phyloP scores from a whole-genome alignment of 1,140 invertebrate genomes.

The Lordiphosa clarofinis region DNA sequence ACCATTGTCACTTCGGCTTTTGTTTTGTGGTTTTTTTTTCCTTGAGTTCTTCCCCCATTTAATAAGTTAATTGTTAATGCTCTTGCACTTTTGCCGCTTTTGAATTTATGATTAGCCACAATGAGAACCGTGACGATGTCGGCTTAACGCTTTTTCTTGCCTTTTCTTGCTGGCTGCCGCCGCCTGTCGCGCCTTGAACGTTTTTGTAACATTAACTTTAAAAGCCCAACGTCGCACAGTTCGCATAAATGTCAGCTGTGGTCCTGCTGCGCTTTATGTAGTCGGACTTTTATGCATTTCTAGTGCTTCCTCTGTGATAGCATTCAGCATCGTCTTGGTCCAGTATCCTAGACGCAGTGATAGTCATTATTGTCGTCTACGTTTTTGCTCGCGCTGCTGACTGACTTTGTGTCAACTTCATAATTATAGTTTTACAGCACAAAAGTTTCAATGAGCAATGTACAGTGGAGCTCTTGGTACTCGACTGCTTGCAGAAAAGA shows the following conservation, averaged over 20 bases:
- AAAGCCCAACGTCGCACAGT: constrained; percentile 45
- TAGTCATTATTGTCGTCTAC: constrained; percentile 69
- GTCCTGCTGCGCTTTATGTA: constrained; percentile 69
- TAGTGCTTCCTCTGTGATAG: constrained; percentile 59
- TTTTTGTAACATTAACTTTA: constrained; percentile 40
- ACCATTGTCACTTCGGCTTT: constrained; percentile 11
- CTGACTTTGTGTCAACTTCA: constrained; percentile 73
- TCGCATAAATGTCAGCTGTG: constrained; percentile 67
- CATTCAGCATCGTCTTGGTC: constrained; percentile 21
- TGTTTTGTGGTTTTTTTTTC: constrained; percentile 24
- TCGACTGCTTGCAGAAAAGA: too few species aligned
- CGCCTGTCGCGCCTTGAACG: constrained; percentile 15
- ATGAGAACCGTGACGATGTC: constrained; percentile 21
- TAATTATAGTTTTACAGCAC: constrained; percentile 62
- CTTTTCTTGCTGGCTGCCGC: too few species aligned
- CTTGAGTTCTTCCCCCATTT: constrained; percentile 41
- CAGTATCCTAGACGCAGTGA: constrained; percentile 16
- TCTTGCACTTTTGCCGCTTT: constrained; percentile 69
- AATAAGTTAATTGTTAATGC: constrained; percentile 78
- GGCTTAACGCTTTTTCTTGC: constrained; percentile 3
- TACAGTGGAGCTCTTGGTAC: constrained; percentile 32
- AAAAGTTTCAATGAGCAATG: constrained; percentile 50
- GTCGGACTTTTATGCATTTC: constrained; percentile 74
- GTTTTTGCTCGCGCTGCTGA: constrained; percentile 47
- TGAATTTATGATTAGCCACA: constrained; percentile 69